phyloP scores from a whole-genome alignment of 2,113 vertebrate species.

The Sceloporus undulatus region DNA sequence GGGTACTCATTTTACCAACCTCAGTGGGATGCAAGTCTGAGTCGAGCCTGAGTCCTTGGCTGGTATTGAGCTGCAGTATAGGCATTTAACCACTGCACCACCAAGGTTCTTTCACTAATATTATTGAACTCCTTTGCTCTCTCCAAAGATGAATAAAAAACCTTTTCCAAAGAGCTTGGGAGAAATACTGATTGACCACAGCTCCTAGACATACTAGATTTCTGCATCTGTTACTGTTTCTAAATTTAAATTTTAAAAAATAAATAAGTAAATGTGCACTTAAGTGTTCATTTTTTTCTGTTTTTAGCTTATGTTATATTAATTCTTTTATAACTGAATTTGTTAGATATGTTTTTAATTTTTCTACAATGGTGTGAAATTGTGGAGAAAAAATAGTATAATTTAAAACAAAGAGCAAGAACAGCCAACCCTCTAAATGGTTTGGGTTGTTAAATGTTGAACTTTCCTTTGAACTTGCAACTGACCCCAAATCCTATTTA shows the following conservation, averaged over 20 bases:
- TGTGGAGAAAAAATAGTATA: background rate
- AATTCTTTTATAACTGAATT: background rate
- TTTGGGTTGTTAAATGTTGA: background rate
- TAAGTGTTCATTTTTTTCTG: background rate
- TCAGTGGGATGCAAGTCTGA: too few species aligned
- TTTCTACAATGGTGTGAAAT: background rate
- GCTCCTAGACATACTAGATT: background rate
- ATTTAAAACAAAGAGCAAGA: background rate
- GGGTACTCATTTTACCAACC: too few species aligned
- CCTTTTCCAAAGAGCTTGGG: background rate
- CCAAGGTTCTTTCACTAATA: too few species aligned
- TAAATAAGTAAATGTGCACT: background rate
- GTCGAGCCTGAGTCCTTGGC: too few species aligned
- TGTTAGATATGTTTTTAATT: background rate
- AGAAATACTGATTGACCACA: background rate
- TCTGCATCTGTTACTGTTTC: background rate
- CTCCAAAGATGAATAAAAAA: background rate
- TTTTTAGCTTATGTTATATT: background rate
- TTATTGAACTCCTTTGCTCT: background rate
- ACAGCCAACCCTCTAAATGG: background rate
- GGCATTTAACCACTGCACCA: too few species aligned
- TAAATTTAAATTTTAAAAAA: too few species aligned
- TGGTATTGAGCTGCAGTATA: too few species aligned
- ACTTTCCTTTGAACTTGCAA: constrained; percentile 12
- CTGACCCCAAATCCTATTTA: background rate